A percentile compares a stretch with the other conserved stretches of the same genome.
Evolutionary conservation across 2,888 invertebrate species (phyloP).

Genomic region (Mystacides longicornis): DNA sequence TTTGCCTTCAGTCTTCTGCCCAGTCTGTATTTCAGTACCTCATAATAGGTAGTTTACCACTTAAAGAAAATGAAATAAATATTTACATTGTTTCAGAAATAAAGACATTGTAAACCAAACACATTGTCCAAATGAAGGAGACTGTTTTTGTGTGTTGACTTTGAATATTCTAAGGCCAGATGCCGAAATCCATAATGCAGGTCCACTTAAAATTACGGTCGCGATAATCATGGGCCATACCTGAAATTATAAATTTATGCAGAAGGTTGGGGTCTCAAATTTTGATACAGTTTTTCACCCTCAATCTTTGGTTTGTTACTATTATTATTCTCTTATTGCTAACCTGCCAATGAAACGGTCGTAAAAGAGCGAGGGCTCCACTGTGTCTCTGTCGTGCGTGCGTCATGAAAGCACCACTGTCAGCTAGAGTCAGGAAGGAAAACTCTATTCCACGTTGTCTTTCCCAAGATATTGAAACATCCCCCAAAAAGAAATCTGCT

Average conservation of each 20-base stretch:
- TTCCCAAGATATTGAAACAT: conserved; percentile 67
- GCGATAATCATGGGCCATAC: conserved; percentile 66
- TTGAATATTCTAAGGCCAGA: conserved; percentile 47
- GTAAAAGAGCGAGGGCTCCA: conserved; percentile 64
- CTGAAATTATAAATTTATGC: conserved; percentile 33
- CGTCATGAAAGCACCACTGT: conserved; percentile 69
- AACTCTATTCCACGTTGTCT: conserved; percentile 65
- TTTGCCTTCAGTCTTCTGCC: too few relatives aligned
- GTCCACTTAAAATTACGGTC: conserved; percentile 59
- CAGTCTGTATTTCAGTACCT: too few relatives aligned
- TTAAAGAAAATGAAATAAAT: neutral
- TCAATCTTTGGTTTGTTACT: too few relatives aligned
- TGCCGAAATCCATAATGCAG: conserved; percentile 60
- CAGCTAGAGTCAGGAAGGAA: conserved; percentile 67
- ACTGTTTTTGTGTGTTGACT: neutral
- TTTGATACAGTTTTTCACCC: neutral
- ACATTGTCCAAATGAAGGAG: conserved; percentile 51
- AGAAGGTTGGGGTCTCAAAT: neutral
- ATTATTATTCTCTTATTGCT: too few relatives aligned
- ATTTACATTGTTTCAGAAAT: conserved; percentile 63
- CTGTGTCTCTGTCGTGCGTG: conserved; percentile 66
- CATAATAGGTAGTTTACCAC: too few relatives aligned
- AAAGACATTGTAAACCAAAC: conserved; percentile 68
- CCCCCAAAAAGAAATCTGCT: conserved; percentile 68
- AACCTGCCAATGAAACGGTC: conserved; percentile 67